Conservation (phyloP, 2,888 invertebrate species). For the Calliphora vomitoria region DNA sequence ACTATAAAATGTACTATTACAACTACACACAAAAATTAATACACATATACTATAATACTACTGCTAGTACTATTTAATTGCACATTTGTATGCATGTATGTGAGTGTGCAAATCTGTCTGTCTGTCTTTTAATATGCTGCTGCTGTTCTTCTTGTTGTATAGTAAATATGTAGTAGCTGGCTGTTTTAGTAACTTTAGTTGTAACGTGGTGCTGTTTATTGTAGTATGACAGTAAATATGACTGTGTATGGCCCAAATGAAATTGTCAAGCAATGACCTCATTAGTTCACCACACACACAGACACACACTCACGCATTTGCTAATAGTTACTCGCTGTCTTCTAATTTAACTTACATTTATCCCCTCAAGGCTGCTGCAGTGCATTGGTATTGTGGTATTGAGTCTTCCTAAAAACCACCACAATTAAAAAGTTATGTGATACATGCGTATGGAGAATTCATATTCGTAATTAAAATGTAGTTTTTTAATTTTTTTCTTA, state of each 20-base stretch:
- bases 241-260: conserved; percentile 76
- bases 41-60: conserved; percentile 14
- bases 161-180: conserved; percentile 36
- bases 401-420: conserved; percentile 9
- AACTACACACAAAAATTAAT: conserved; percentile 11
- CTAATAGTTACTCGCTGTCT: conserved; percentile 56
- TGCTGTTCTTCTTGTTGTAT: not conserved
- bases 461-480: conserved; percentile 38
- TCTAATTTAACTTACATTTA: conserved; percentile 61
- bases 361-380: conserved; percentile 37
- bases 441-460: conserved; percentile 34
- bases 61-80: conserved; percentile 42
- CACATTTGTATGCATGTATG: not conserved
- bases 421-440: conserved; percentile 33
- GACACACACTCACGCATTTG: not conserved
- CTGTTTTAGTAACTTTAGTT: conserved; percentile 22
- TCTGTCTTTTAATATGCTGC: not conserved
- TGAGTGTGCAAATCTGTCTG: not conserved
- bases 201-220: conserved; percentile 36
- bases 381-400: conserved; percentile 39
- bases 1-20: conserved; percentile 53
- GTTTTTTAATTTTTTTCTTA: not conserved
- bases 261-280: conserved; percentile 84
- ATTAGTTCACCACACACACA: conserved; percentile 75
- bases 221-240: conserved; percentile 30